Evolutionary conservation across 1,140 invertebrate genomes (phyloP).

Genomic region (Dreissena rostriformis): DNA sequence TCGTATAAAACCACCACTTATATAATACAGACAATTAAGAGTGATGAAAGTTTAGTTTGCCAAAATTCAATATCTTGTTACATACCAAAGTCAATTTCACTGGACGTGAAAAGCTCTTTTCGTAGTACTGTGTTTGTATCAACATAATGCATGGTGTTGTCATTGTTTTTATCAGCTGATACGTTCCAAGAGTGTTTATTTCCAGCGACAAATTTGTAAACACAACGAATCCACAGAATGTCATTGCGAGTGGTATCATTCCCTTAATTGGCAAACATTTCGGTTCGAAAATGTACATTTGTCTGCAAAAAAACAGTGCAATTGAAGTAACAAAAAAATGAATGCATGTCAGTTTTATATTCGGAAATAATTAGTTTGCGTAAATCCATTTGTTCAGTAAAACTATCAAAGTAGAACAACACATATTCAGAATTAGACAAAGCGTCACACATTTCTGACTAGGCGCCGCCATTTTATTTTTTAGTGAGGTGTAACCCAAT

Average conservation of each 20-base stretch:
- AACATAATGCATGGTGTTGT: slow-evolving; percentile 85
- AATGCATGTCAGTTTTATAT: slow-evolving; percentile 84
- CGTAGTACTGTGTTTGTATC: slow-evolving; percentile 84
- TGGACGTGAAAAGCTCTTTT: slow-evolving; percentile 81
- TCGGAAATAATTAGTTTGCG: slow-evolving; percentile 84
- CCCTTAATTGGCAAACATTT: slow-evolving; percentile 83
- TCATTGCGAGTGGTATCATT: slow-evolving; percentile 84
- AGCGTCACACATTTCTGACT: slow-evolving; percentile 62
- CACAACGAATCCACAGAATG: slow-evolving; percentile 86
- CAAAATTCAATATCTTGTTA: no score
- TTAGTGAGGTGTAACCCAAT: no score
- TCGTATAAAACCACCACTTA: no score
- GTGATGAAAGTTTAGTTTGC: no score
- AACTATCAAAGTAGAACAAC: slow-evolving; percentile 84
- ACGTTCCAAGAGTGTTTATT: slow-evolving; percentile 85
- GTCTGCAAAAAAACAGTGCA: slow-evolving; percentile 84
- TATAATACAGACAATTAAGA: no score
- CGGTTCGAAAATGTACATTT: slow-evolving; percentile 83
- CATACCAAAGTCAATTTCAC: slow-evolving; percentile 84
- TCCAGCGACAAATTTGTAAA: slow-evolving; percentile 85
- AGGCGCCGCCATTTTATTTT: slow-evolving; percentile 64
- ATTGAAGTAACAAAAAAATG: slow-evolving; percentile 85
- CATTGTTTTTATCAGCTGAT: slow-evolving; percentile 85
- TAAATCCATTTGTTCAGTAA: slow-evolving; percentile 86
- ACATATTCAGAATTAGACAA: slow-evolving; percentile 81